Base-by-base conservation (phyloP, 2,888 invertebrate genomes). In the Tillus elongatus region DNA sequence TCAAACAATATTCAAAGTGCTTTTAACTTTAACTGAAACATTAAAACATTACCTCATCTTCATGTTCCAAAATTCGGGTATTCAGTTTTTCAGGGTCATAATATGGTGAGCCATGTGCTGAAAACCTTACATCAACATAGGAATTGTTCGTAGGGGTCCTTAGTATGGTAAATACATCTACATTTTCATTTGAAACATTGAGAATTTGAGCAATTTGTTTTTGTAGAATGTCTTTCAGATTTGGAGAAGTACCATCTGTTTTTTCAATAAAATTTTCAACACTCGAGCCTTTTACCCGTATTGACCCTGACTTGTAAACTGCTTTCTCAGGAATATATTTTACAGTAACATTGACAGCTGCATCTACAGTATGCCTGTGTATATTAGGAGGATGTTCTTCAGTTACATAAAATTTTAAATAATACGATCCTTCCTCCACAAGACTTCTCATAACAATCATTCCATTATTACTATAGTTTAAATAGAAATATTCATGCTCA, bases 21-120 rank as follows among this genome's bases (percentile, higher is more conserved):
- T n/a, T n/a, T n/a, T n/a, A n/a, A n/a, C n/a, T n/a, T n/a, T n/a
- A n/a, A n/a, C n/a, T n/a, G n/a, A n/a, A n/a, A n/a, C n/a, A n/a
- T n/a, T 19, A 19, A 19, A 19, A n/a, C 45, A 61, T 50, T 61
- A 79, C 77, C 63, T 78, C 73, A 28, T 75, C 73, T 46, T 84
- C 77, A 53, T 83, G 73, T 39, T 75, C 74, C 4, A 79, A 75
- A n/a, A 87, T 74, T 57, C 88, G 78, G 3, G 88, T 87, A 53
- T 97, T 89, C 4, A 96, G 69, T 57, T 82, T 86, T 61, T 89
- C 89, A 0, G 92, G 75, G 0, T 82, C 77, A 60, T 91, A 92
- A 62, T 92, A 93, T 0, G 95, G 93, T 0, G 93, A 93, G 0
- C 91, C 91, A 57, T 93, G 93, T 0, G 89, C 95, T 0, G 93